These are phyloP conservation scores for Odontomachus brunneus DNA, from an alignment of 1,140 invertebrate genomes.

Conservation along the genomic window DNA sequence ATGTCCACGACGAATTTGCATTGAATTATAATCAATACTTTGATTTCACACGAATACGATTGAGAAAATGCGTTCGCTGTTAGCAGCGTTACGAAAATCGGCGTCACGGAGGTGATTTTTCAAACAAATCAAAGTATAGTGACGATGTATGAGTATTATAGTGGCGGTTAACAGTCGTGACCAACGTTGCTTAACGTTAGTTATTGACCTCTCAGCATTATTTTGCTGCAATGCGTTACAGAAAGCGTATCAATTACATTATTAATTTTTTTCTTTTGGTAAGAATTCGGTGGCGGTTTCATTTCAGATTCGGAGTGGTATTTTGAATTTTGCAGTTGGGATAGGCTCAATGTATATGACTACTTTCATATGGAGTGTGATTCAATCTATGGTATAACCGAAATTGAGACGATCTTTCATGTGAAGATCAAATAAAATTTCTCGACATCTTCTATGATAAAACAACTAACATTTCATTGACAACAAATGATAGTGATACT, in stretches of 20 bases:
- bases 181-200: conserved; percentile 10
- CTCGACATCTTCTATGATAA: too few relatives aligned
- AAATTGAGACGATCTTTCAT: too few relatives aligned
- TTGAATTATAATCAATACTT: conserved; percentile 36
- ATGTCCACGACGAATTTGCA: conserved; percentile 5
- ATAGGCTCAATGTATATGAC: neutral
- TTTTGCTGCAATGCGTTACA: neutral
- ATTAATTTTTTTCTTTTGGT: neutral
- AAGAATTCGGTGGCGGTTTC: neutral
- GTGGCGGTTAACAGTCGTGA: neutral
- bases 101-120: neutral
- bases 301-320: conserved; percentile 51
- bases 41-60: conserved; percentile 18
- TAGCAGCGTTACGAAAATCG: neutral
- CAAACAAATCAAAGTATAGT: neutral
- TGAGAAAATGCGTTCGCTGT: conserved; percentile 7
- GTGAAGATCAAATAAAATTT: too few relatives aligned
- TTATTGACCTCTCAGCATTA: neutral
- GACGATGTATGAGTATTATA: neutral
- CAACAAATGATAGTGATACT: too few relatives aligned
- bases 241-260: conserved; percentile 19
- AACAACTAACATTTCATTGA: too few relatives aligned
- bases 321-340: conserved; percentile 42
- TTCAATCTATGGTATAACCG: too few relatives aligned
- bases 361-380: neutral